Evolutionary conservation across 2,797 vertebrate genomes (phyloP), one percentile per base, ranked within the genome.

Genomic region (Chaenodraco wilsoni): DNA sequence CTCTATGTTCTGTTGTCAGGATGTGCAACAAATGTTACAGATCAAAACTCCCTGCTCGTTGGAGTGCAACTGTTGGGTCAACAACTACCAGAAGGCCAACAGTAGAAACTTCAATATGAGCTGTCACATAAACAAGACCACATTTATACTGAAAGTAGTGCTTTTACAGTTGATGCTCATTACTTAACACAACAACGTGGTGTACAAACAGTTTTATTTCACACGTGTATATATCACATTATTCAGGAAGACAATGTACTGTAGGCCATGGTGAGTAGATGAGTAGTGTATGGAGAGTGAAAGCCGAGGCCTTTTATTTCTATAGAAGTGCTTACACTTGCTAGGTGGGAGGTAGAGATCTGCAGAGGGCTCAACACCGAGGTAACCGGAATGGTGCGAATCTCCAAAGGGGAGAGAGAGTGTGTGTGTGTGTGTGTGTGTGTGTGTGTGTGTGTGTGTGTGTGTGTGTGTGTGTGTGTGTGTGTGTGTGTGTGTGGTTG

Each of bases 301-400:
- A 64, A 69, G 78, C 74, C 63, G 72, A 73, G 75, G 78, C 73
- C 67, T 69, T 86, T 91, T 72, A 86, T 76, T 86, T 91, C 78
- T 85, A 75, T 76, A 77, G 86, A 86, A 91, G 91, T 76, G 85
- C 82, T 72, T 76, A 49, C 92, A 93, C 87, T 91, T 93, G 90
- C 83, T 82, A 77, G 89, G 87, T 89, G 88, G 85, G 86, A 84
- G 82, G 87, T 49, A 78, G 56, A 69, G 74, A 65, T 69, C 74
- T 85, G 83, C 78, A 89, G 82, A 89, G 88, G 73, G 49, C 83
- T 87, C 81, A 73, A 74, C 65, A 70, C 48, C n/a, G 45, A 74
- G 76, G 70, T 79, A 88, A 78, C 82, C 83, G 82, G 83, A 89
- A 78, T 73, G 54, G 72, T 77, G 75, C 62, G 75, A 82, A 75